These are phyloP conservation scores for Drosophila azteca DNA, from an alignment of 1,140 invertebrate genomes.

Conservation along the genomic window DNA sequence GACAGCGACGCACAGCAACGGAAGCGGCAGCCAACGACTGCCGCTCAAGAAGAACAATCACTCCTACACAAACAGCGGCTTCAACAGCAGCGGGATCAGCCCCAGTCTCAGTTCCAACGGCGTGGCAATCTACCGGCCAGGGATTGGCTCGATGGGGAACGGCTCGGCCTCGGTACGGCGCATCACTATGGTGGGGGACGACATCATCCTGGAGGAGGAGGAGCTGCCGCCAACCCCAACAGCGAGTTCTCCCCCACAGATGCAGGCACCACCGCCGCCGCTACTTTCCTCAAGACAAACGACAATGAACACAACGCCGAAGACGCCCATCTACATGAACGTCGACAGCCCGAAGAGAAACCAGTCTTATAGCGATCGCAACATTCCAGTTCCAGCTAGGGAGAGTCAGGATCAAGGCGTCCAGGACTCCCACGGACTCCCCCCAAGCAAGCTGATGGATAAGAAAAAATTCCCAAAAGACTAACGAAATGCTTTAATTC, in stretches of 20 bases:
- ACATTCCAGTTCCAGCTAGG: constrained; percentile 34
- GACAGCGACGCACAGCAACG: constrained; percentile 22
- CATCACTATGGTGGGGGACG: constrained; percentile 78
- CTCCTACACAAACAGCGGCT: constrained; percentile 73
- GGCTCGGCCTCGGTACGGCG: constrained; percentile 45
- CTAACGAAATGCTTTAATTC: constrained; percentile 75
- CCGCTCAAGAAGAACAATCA: constrained; percentile 76
- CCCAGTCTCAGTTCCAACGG: constrained; percentile 15
- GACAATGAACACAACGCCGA: constrained; percentile 16
- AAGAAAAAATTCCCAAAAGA: constrained; percentile 81
- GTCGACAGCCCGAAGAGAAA: constrained; percentile 75
- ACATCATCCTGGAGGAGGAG: constrained; percentile 82
- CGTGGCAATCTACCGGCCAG: constrained; percentile 58
- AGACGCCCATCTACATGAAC: constrained; percentile 72
- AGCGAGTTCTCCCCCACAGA: constrained; percentile 17
- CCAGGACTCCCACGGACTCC: constrained; percentile 5
- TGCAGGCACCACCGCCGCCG: constrained; percentile 30
- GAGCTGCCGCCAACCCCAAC: constrained; percentile 53
- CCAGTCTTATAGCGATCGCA: constrained; percentile 56
- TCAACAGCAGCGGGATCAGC: constrained; percentile 59
- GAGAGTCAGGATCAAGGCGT: constrained; percentile 23
- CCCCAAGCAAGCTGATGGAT: constrained; percentile 47
- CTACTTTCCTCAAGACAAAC: constrained; percentile 5
- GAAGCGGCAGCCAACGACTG: constrained; percentile 27
- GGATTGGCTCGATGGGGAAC: constrained; percentile 50